Evolutionary conservation across 2,113 vertebrate species (phyloP).

Genomic region (Eulacestoma nigropectus): DNA sequence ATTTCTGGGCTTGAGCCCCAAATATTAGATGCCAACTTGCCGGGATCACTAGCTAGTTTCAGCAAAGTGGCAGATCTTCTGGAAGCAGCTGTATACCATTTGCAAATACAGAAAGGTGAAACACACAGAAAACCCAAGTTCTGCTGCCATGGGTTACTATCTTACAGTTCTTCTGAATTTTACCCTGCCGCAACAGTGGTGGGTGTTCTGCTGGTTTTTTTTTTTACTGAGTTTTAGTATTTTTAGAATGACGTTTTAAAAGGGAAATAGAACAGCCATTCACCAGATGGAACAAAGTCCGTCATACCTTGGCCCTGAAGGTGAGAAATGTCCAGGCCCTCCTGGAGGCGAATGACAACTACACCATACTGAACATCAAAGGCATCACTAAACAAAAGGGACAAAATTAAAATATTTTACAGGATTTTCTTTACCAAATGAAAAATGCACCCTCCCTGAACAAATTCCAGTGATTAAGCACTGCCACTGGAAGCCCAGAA

Average conservation of each 20-base stretch:
- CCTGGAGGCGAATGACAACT: constrained; percentile 89
- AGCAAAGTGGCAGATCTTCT: not conserved
- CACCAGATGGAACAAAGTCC: not conserved
- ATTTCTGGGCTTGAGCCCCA: not conserved
- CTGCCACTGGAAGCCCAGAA: not conserved
- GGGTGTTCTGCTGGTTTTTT: rapidly evolving
- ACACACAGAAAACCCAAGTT: not conserved
- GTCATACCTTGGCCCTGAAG: constrained; percentile 94
- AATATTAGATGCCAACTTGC: not conserved
- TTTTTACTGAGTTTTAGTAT: not conserved
- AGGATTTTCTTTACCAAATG: not conserved
- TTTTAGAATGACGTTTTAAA: not conserved
- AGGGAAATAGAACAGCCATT: not conserved
- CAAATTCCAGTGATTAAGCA: not conserved
- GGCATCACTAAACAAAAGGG: constrained; percentile 79
- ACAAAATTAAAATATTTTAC: not conserved
- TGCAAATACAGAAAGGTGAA: not conserved
- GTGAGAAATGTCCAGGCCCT: constrained; percentile 95
- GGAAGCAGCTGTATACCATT: not conserved
- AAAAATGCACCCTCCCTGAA: not conserved
- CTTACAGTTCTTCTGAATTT: not conserved
- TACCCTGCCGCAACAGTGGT: not conserved
- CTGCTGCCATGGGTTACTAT: not conserved
- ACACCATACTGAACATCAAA: constrained; percentile 95
- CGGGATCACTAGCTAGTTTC: not conserved